Percentiles rank a stretch among this genome's conserved stretches.
These are phyloP conservation scores for Lycocerus yunnanus DNA, from an alignment of 2,888 invertebrate species.

Conservation along the genomic window DNA sequence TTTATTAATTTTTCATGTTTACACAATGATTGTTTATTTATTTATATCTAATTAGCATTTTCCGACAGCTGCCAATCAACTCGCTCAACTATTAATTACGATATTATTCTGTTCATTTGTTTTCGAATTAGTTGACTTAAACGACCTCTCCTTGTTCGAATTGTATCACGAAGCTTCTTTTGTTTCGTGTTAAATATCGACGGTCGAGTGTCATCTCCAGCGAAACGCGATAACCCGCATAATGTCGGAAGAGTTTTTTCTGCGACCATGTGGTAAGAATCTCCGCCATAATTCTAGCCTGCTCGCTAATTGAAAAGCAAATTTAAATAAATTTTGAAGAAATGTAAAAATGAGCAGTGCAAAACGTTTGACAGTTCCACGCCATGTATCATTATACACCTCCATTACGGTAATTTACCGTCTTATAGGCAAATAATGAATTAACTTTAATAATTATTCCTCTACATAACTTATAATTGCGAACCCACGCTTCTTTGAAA, in stretches of 20 bases:
- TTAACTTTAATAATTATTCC: conserved; percentile 42
- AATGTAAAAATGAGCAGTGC: not conserved
- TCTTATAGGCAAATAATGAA: conserved; percentile 40
- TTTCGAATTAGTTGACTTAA: conserved; percentile 7
- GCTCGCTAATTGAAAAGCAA: not conserved
- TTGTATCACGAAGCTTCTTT: not conserved
- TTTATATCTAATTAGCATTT: conserved; percentile 11
- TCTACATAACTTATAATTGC: conserved; percentile 30
- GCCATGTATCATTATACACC: conserved; percentile 40
- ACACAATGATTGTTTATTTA: conserved; percentile 5
- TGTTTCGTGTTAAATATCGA: not conserved
- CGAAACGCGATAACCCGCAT: not conserved
- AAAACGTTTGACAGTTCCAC: not conserved
- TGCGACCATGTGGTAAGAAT: too few species aligned
- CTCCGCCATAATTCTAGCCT: not conserved
- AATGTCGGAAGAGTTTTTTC: not conserved
- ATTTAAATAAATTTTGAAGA: not conserved
- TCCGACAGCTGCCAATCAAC: conserved; percentile 16
- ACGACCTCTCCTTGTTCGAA: not conserved
- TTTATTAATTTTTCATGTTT: conserved; percentile 11
- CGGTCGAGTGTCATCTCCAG: not conserved
- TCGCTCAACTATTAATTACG: conserved; percentile 9
- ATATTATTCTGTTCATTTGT: not conserved
- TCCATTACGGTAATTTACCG: conserved; percentile 41
- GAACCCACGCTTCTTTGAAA: conserved; percentile 19